These are phyloP conservation scores for Drosophila melanosoma DNA, from an alignment of 2,888 invertebrate species.

Conservation along the genomic window DNA sequence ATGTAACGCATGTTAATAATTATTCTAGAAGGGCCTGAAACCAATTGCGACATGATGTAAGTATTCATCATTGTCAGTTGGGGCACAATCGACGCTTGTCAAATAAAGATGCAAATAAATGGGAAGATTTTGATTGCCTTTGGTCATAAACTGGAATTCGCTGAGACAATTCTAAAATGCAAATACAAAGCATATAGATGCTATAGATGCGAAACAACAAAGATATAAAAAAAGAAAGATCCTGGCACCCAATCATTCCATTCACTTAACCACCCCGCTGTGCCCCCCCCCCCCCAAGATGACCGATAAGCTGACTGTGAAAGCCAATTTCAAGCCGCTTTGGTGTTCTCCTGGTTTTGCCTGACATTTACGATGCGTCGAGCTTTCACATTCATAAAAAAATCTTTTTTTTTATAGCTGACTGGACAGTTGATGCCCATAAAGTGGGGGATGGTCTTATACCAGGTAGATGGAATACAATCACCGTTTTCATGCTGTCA, in stretches of 20 bases:
- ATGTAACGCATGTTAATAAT: neutral
- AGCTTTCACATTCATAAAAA: constrained; percentile 22
- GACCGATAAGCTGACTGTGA: constrained; percentile 44
- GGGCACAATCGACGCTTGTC: constrained; percentile 31
- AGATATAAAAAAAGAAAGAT: constrained; percentile 9
- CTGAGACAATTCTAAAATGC: constrained; percentile 46
- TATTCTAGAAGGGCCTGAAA: neutral
- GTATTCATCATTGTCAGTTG: constrained; percentile 7
- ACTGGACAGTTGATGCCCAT: constrained; percentile 38
- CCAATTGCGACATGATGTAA: constrained; percentile 30
- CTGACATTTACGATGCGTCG: constrained; percentile 29
- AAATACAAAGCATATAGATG: constrained; percentile 28
- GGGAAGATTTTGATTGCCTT: constrained; percentile 37
- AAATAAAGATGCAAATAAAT: constrained; percentile 35
- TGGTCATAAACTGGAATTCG: constrained; percentile 37
- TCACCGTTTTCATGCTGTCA: constrained; percentile 10
- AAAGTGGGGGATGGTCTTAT: neutral
- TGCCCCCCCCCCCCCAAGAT: constrained; percentile 16
- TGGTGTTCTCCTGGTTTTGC: constrained; percentile 8
- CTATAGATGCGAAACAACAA: constrained; percentile 24
- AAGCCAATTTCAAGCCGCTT: constrained; percentile 42
- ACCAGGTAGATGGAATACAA: neutral
- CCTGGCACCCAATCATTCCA: neutral
- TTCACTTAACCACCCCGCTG: neutral
- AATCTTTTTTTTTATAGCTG: constrained; percentile 53